Conservation (phyloP, 2,797 vertebrate genomes). For the Hydrocynus forskahlii region DNA sequence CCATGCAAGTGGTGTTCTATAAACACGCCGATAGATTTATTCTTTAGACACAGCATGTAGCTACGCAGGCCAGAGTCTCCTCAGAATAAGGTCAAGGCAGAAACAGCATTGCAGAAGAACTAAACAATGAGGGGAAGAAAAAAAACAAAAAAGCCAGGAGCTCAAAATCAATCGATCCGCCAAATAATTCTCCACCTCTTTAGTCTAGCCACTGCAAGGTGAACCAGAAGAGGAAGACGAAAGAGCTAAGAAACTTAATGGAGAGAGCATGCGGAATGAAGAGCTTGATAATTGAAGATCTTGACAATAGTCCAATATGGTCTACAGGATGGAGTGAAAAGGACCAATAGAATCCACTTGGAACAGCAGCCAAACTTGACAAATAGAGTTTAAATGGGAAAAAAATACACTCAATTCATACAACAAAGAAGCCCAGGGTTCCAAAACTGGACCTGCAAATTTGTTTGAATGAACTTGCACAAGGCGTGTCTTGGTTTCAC, state of each 20-base stretch:
- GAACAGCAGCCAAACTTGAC: constrained; percentile 48
- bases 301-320: constrained; percentile 50
- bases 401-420: constrained; percentile 30
- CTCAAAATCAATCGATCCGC: constrained; percentile 37
- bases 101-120: constrained; percentile 30
- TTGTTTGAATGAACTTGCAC: constrained; percentile 58
- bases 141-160: constrained; percentile 41
- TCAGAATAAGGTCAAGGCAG: constrained; percentile 41
- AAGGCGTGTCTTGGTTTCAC: constrained; percentile 56
- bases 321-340: constrained; percentile 46
- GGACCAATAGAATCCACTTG: constrained; percentile 47
- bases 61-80: constrained; percentile 46
- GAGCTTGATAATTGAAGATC: constrained; percentile 45
- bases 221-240: constrained; percentile 42
- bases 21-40: constrained; percentile 53
- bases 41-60: constrained; percentile 40
- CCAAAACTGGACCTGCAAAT: constrained; percentile 31
- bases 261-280: constrained; percentile 47
- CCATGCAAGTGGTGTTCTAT: constrained; percentile 40
- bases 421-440: constrained; percentile 41
- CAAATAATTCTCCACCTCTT: constrained; percentile 28
- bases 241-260: constrained; percentile 36
- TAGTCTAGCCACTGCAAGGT: constrained; percentile 32
- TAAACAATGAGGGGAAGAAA: constrained; percentile 51
- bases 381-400: constrained; percentile 20